Conservation (phyloP, 2,113 vertebrate genomes). For the Columba livia region DNA sequence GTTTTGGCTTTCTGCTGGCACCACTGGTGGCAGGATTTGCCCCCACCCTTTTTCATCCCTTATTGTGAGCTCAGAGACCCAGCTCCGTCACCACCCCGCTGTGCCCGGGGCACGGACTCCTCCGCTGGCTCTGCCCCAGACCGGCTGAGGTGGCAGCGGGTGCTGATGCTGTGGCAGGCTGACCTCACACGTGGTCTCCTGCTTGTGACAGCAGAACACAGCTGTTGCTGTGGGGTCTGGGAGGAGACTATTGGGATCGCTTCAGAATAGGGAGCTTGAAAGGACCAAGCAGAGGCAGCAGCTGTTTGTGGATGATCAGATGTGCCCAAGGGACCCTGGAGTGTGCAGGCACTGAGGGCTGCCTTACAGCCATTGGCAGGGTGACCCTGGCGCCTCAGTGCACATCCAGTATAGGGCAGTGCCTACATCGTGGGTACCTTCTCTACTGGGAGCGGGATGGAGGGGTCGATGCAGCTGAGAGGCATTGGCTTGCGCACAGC, state of each 20-base stretch:
- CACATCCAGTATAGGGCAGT: background rate
- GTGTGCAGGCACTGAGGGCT: background rate
- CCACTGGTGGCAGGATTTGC: background rate
- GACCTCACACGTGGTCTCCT: background rate
- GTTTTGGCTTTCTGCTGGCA: background rate
- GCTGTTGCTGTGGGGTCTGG: background rate
- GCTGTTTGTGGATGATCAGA: background rate
- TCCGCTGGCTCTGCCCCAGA: accelerated
- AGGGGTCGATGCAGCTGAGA: background rate
- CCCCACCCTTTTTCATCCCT: background rate
- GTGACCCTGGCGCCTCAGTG: background rate
- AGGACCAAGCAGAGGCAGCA: background rate
- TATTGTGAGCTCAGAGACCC: background rate
- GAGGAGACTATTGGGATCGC: background rate
- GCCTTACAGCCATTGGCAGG: background rate
- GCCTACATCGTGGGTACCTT: background rate
- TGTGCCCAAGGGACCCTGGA: background rate
- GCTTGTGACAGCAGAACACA: background rate
- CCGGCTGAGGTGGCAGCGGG: background rate
- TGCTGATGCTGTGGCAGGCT: background rate
- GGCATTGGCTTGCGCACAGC: background rate
- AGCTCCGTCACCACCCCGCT: background rate
- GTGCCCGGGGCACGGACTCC: background rate
- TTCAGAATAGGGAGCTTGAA: background rate
- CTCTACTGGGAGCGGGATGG: background rate